phyloP scores from a whole-genome alignment of 2,113 vertebrate genomes.

The Oplegnathus fasciatus region DNA sequence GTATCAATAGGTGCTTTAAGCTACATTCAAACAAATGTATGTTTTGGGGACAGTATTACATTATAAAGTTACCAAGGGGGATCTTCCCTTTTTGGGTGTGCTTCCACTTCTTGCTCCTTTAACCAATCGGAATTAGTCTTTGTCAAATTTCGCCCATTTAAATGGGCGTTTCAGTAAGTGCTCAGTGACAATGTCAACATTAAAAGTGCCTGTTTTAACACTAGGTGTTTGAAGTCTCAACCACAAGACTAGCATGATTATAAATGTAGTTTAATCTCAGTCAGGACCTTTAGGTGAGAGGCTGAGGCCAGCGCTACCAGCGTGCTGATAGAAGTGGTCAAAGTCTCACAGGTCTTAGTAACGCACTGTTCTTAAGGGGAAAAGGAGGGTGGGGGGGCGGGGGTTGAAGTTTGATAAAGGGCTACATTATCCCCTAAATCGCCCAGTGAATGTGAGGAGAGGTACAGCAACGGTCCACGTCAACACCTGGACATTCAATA shows the following conservation, averaged over 20 bases:
- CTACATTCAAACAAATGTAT: conserved; percentile 75
- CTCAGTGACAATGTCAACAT: conserved; percentile 64
- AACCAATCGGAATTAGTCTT: conserved; percentile 45
- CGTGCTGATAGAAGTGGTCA: conserved; percentile 17
- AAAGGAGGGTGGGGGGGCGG: not conserved
- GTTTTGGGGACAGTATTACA: conserved; percentile 39
- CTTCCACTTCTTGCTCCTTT: conserved; percentile 72
- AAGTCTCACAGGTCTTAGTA: conserved; percentile 35
- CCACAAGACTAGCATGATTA: conserved; percentile 57
- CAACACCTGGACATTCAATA: conserved; percentile 71
- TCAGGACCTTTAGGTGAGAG: conserved; percentile 44
- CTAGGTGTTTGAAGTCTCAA: conserved; percentile 71
- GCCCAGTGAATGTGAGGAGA: conserved; percentile 37
- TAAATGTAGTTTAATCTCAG: conserved; percentile 60
- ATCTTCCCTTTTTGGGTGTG: conserved; percentile 73
- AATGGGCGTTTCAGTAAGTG: conserved; percentile 64
- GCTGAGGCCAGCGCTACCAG: conserved; percentile 37
- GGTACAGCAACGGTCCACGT: conserved; percentile 50
- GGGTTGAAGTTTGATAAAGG: conserved; percentile 41
- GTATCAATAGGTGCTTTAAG: conserved; percentile 72
- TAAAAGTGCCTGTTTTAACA: conserved; percentile 75
- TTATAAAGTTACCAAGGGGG: conserved; percentile 47
- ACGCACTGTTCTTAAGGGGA: conserved; percentile 10
- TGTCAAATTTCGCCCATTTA: conserved; percentile 33
- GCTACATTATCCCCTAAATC: conserved; percentile 49